Base-by-base conservation (phyloP, 2,888 invertebrate species). In the Atethmia centrago region DNA sequence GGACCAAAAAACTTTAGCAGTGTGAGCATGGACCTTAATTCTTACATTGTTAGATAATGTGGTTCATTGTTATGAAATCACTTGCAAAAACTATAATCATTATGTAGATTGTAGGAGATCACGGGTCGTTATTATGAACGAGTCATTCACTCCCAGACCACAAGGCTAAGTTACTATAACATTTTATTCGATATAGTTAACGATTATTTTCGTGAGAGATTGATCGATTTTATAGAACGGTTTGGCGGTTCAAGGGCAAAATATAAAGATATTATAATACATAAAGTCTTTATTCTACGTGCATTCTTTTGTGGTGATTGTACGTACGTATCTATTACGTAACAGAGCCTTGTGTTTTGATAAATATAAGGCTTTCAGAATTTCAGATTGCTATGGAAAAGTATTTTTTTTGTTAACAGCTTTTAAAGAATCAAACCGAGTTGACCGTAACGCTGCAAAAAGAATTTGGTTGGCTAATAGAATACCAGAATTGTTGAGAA, bases 1-100 rank as follows among this genome's bases (percentile, higher is more conserved):
- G 5, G 0, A 21, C 25, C 47, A 74, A 85, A 84, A 85, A 84
- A 76, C 36, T 42, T 21, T 5, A 53, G 66, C 70, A 59, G 68
- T 51, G 58, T 64, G 53, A 71, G 5, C 66, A 59, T 58, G 55
- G 66, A 67, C 71, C 78, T 65, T 74, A 88, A 88, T 88, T 87
- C 84, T 69, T 67, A 82, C 82, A 86, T 90, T 88, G 88, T 89
- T 87, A 87, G 85, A 88, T 89, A 91, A 90, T 88, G 85, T 77
- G 62, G 74, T 79, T 74, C 70, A 85, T 88, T 84, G 82, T 89
- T 89, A 85, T 83, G 79, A 90, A 90, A 89, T 82, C 68, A 74
- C 47, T 65, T 77, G 85, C 85, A 90, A 92, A 91, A 92, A 90
- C 82, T 81, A 66, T 42, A 74, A 80, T 85, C 80, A 77, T 85